Evolutionary conservation across 2,888 invertebrate species (phyloP).

Genomic region (Diloba caeruleocephala): DNA sequence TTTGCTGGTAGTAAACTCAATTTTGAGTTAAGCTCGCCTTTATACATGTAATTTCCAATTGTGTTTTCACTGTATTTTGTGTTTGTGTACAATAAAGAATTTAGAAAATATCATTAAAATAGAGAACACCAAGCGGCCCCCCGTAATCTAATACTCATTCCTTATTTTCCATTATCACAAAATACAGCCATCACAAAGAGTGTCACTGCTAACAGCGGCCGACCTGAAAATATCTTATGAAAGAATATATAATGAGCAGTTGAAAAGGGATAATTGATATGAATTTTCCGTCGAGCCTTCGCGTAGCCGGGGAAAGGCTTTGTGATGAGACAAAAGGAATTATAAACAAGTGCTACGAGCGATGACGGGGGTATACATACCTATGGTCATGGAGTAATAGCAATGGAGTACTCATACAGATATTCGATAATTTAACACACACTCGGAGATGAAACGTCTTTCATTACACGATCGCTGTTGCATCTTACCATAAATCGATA

Average conservation of each 20-base stretch:
- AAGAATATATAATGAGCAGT: constrained; percentile 79
- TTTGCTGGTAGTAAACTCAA: too few species aligned
- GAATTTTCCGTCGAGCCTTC: constrained; percentile 75
- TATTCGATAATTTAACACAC: too few species aligned
- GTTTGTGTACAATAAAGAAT: too few species aligned
- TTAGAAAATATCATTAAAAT: not conserved
- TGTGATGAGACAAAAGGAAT: constrained; percentile 81
- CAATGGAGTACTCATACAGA: too few species aligned
- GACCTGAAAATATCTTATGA: constrained; percentile 77
- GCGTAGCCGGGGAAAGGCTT: constrained; percentile 63
- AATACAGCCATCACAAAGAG: constrained; percentile 41
- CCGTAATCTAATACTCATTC: constrained; percentile 15
- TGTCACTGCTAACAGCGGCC: constrained; percentile 37
- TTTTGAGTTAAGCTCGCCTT: too few species aligned
- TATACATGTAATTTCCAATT: too few species aligned
- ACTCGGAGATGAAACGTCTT: too few species aligned
- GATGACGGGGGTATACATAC: not conserved
- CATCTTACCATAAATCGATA: too few species aligned
- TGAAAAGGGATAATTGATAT: constrained; percentile 82
- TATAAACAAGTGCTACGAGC: constrained; percentile 72
- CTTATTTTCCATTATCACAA: constrained; percentile 46
- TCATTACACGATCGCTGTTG: too few species aligned
- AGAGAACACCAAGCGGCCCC: constrained; percentile 15
- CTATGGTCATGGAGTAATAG: too few species aligned
- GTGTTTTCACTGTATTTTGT: too few species aligned